Base-by-base conservation (phyloP, 2,888 invertebrate species). In the Ectemnius continuus region DNA sequence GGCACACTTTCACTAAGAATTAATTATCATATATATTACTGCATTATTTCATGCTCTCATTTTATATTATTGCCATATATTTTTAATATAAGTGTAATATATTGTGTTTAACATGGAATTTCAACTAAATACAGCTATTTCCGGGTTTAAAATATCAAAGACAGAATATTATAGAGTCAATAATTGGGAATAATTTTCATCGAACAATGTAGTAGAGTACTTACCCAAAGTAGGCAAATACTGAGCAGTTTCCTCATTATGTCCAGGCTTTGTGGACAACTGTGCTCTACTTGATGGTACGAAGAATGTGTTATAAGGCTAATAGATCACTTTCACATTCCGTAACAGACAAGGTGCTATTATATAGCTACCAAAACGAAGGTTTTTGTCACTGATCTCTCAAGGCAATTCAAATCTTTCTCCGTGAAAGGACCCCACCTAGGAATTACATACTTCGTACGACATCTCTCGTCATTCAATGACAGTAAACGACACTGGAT, bases 401-500 rank as follows among this genome's bases (percentile, higher is more conserved):
- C 8, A 60, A 60, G 14, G 52, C 52, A 52, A 52, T 52, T 52
- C 16, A 6, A 23, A 58, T 23, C 6, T 13, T 18, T 5, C 36
- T 16, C 58, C 13, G 8, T 58, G 20, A 58, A 58, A 58, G 26
- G 20, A 20, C 14, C n/a, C 36, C 5, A 16, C 8, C 52, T 2
- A 16, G 5, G 8, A 14, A 52, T 16, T 52, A 18, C 6, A 58
- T 14, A 14, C 20, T 58, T 20, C 18, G 8, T 14, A 16, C 52
- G 52, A 52, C 52, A 52, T 52, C 52, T 52, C 52, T 52, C 52
- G 52, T 14, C 52, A 52, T 14, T 52, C 52, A 14, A 52, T 13
- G 52, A 13, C 8, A 52, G 8, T 70, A 65, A 62, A 81, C 82
- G 81, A n/a, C 71, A 14, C 74, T 77, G 23, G 3, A 23, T 23